Percentiles rank a stretch among this genome's conserved stretches.
phyloP scores from a whole-genome alignment of 2,797 vertebrate species.

The Tarsius wallacei region DNA sequence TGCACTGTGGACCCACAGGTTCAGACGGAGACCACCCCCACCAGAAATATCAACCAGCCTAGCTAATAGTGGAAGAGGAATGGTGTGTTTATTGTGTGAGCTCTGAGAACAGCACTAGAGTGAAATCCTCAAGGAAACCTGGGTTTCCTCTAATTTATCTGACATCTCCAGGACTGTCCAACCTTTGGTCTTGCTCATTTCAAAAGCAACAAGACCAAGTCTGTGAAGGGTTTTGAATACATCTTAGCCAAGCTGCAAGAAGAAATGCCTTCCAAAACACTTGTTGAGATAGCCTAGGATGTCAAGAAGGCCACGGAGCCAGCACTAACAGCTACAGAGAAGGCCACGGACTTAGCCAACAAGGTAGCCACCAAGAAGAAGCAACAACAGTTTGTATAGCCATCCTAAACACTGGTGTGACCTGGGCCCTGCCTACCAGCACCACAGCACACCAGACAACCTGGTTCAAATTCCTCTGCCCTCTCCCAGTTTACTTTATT shows the following conservation, averaged over 20 bases:
- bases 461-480: neutral
- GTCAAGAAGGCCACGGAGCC: conserved; percentile 95
- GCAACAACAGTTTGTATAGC: conserved; percentile 88
- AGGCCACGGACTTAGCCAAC: conserved; percentile 95
- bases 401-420: neutral
- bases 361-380: conserved; percentile 94
- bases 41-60: neutral
- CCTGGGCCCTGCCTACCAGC: neutral
- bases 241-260: conserved; percentile 96
- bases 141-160: conserved; percentile 95
- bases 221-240: conserved; percentile 95
- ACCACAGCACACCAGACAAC: neutral
- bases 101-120: conserved; percentile 93
- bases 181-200: conserved; percentile 95
- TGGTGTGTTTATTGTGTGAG: conserved; percentile 94
- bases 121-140: conserved; percentile 95
- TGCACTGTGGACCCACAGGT: neutral
- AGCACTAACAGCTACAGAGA: conserved; percentile 95
- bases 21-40: neutral
- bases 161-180: conserved; percentile 94
- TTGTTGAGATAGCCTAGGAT: conserved; percentile 93
- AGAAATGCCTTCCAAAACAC: conserved; percentile 94
- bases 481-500: neutral
- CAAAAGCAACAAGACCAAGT: conserved; percentile 95
- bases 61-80: conserved; percentile 93